These are phyloP conservation scores for Aphis craccivora DNA, from an alignment of 1,140 invertebrate species.

Conservation along the genomic window DNA sequence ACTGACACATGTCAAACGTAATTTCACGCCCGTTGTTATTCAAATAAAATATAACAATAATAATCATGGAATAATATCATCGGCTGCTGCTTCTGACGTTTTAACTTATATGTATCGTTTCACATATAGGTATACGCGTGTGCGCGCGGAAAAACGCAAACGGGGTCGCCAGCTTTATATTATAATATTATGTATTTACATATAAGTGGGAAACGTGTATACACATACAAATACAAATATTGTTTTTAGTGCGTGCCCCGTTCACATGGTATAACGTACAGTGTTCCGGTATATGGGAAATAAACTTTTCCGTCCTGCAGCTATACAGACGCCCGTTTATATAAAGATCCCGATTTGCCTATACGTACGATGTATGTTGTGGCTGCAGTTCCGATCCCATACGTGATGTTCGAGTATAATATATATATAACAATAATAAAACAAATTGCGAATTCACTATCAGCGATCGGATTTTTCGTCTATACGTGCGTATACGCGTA, in stretches of 20 bases:
- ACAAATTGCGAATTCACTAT: neutral
- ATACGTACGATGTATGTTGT: neutral
- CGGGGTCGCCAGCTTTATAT: neutral
- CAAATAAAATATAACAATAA: constrained; percentile 36
- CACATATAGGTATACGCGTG: neutral
- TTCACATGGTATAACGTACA: neutral
- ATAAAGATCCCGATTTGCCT: neutral
- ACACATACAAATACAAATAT: neutral
- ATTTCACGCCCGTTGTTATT: constrained; percentile 51
- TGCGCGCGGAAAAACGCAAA: neutral
- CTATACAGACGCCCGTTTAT: neutral
- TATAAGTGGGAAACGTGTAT: neutral
- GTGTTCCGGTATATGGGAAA: neutral
- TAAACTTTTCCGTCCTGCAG: neutral
- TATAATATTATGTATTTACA: neutral
- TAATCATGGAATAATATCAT: constrained; percentile 3
- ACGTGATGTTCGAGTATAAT: neutral
- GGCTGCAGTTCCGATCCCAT: neutral
- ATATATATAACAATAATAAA: neutral
- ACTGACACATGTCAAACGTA: constrained; percentile 55
- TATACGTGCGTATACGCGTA: neutral
- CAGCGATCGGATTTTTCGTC: neutral
- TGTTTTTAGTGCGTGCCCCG: neutral
- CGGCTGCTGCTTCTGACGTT: neutral
- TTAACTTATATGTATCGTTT: neutral